Evolutionary conservation across 2,888 invertebrate species (phyloP), one percentile per base, ranked within the genome.

Genomic region (Tortrix viridana): DNA sequence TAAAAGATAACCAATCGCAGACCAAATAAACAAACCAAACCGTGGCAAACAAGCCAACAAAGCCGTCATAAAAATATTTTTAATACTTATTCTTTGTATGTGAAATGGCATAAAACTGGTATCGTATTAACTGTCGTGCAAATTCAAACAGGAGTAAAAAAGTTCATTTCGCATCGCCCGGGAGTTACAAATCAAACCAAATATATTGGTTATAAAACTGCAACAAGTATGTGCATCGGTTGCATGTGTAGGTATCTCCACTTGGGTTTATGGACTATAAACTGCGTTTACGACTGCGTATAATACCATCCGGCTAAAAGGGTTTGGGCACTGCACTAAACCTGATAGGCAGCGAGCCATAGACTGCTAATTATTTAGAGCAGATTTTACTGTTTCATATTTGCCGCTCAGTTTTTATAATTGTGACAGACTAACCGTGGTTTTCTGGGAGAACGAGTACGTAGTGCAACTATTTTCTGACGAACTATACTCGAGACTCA

Each of bases 151-250:
- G 18, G 14, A 50, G 38, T 38, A 65, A 63, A 60, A 60, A 60
- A 22, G 32, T 37, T 54, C 46, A 52, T 56, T 63, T 60, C 60
- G 58, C 59, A 19, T 22, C 79, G 80, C 78, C 78, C 89, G 82
- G 85, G 73, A 88, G 91, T 90, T 85, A 80, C 91, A 91, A 91
- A 91, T 91, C 91, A 90, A 88, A 88, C 82, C 82, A 81, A 88
- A 89, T 91, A 89, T 91, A 90, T 91, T 85, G 90, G 87, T 86
- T 88, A 86, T 91, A 91, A 92, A 92, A 89, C 75, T 85, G 91
- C 92, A 91, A 92, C 91, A 91, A 91, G 89, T 91, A 89, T 85
- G 81, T 81, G 84, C 84, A 88, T 82, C 83, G 79, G 79, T 81
- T 77, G 75, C 71, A 77, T 74, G 76, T 75, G 76, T 82, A 75